phyloP scores from a whole-genome alignment of 2,888 invertebrate species.

The Tiliacea aurago region DNA sequence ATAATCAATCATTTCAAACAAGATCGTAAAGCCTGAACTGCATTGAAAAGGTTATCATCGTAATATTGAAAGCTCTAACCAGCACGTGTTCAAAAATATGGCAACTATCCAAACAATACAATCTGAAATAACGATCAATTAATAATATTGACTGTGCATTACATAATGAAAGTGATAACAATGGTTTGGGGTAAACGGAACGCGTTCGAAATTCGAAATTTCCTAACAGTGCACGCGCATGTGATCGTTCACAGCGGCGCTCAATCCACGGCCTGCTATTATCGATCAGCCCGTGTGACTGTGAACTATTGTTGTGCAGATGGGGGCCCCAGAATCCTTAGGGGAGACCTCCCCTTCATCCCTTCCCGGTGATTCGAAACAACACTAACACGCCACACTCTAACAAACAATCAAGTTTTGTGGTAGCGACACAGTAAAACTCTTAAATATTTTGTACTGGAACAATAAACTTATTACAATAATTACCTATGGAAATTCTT shows the following conservation, averaged over 20 bases:
- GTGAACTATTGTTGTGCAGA: conserved; percentile 87
- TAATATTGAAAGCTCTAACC: conserved; percentile 27
- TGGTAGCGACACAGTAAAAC: conserved; percentile 50
- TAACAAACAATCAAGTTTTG: conserved; percentile 66
- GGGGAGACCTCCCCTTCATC: conserved; percentile 77
- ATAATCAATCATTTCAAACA: conserved; percentile 28
- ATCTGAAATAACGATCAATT: conserved; percentile 50
- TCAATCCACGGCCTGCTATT: conserved; percentile 65
- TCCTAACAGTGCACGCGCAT: conserved; percentile 71
- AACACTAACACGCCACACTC: conserved; percentile 66
- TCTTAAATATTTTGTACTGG: conserved; percentile 30
- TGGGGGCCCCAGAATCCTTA: conserved; percentile 85
- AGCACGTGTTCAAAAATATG: conserved; percentile 55
- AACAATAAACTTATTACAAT: conserved; percentile 19
- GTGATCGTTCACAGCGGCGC: conserved; percentile 52
- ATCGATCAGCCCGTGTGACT: conserved; percentile 88
- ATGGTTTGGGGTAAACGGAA: conserved; percentile 56
- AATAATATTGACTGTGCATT: conserved; percentile 49
- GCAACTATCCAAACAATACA: conserved; percentile 40
- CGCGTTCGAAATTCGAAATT: conserved; percentile 33
- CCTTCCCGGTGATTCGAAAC: conserved; percentile 68
- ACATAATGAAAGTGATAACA: conserved; percentile 64
- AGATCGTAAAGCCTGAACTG: conserved; percentile 19
- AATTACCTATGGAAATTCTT: conserved; percentile 27
- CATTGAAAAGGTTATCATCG: conserved; percentile 40